Percentiles rank a stretch among this genome's conserved stretches.
Evolutionary conservation across 2,797 vertebrate genomes (phyloP).

Genomic region (Sebastes elongatus): DNA sequence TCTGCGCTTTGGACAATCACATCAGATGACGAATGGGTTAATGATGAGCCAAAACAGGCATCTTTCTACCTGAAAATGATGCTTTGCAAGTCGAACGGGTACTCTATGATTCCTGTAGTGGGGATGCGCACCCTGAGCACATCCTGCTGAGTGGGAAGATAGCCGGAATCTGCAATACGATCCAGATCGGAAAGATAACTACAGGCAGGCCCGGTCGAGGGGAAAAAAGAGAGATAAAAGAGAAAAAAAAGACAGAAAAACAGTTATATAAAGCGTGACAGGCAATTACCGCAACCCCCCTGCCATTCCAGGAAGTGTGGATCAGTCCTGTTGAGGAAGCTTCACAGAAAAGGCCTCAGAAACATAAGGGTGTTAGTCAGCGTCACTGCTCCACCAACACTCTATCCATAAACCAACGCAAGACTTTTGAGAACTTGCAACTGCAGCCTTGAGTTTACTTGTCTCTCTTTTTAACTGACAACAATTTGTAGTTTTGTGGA

Average conservation of each 20-base stretch:
- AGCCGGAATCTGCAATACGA: slow-evolving; percentile 83
- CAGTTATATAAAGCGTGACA: slow-evolving; percentile 80
- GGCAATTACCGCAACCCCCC: slow-evolving; percentile 68
- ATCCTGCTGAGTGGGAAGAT: slow-evolving; percentile 89
- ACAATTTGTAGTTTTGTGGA: slow-evolving; percentile 12
- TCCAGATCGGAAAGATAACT: slow-evolving; percentile 89
- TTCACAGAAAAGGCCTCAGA: slow-evolving; percentile 59
- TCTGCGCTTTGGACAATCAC: slow-evolving; percentile 19
- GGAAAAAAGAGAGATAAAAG: slow-evolving; percentile 24
- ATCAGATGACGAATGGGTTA: slow-evolving; percentile 34
- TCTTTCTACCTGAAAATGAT: slow-evolving; percentile 90
- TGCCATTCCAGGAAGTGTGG: slow-evolving; percentile 72
- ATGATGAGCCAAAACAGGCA: slow-evolving; percentile 24
- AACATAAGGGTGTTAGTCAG: slow-evolving; percentile 59
- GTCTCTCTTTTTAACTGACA: background rate
- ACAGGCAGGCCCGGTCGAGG: slow-evolving; percentile 52
- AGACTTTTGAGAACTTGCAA: background rate
- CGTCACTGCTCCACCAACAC: slow-evolving; percentile 55
- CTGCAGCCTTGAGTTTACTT: slow-evolving; percentile 11
- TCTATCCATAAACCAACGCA: slow-evolving; percentile 20
- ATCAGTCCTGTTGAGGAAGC: slow-evolving; percentile 67
- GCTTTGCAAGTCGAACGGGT: slow-evolving; percentile 89
- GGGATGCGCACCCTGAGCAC: slow-evolving; percentile 89
- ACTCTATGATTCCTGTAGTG: slow-evolving; percentile 89
- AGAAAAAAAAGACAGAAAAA: slow-evolving; percentile 68